A percentile compares a stretch with the other conserved stretches of the same genome.
Evolutionary conservation across 1,140 invertebrate species (phyloP).

Genomic region (Drosophila truncata): DNA sequence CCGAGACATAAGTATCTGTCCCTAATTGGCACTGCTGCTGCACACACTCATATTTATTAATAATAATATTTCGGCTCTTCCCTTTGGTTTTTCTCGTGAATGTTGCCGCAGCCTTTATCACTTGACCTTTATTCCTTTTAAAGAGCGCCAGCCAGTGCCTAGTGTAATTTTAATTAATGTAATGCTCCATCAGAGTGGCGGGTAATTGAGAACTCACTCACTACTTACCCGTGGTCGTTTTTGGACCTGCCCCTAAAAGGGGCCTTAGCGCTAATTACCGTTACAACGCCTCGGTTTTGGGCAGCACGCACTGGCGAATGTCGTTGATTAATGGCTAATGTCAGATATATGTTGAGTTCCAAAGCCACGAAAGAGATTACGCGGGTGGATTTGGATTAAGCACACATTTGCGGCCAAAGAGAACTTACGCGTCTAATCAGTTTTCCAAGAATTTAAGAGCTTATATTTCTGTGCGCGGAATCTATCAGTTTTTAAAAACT

Average conservation of each 20-base stretch:
- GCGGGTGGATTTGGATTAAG: constrained; percentile 50
- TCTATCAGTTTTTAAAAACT: neutral
- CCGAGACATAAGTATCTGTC: constrained; percentile 42
- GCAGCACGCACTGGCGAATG: constrained; percentile 34
- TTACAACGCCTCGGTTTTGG: constrained; percentile 42
- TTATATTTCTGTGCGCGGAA: neutral
- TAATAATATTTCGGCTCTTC: constrained; percentile 60
- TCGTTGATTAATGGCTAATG: constrained; percentile 67
- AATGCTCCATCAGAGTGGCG: constrained; percentile 49
- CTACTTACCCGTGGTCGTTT: constrained; percentile 20
- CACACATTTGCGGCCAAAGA: constrained; percentile 1
- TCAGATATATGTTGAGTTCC: constrained; percentile 17
- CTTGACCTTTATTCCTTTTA: constrained; percentile 44
- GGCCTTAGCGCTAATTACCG: constrained; percentile 65
- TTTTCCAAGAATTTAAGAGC: neutral
- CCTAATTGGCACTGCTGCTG: constrained; percentile 63
- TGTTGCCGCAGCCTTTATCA: constrained; percentile 61
- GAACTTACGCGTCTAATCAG: neutral
- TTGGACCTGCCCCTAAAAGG: constrained; percentile 29
- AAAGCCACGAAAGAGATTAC: constrained; percentile 38
- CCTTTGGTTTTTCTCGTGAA: constrained; percentile 24
- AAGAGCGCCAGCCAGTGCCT: constrained; percentile 50
- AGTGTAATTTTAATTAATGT: constrained; percentile 70
- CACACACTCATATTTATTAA: constrained; percentile 57
- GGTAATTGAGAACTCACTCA: constrained; percentile 58